These are phyloP conservation scores for Numenius arquata DNA, from an alignment of 2,113 vertebrate species.

Conservation along the genomic window DNA sequence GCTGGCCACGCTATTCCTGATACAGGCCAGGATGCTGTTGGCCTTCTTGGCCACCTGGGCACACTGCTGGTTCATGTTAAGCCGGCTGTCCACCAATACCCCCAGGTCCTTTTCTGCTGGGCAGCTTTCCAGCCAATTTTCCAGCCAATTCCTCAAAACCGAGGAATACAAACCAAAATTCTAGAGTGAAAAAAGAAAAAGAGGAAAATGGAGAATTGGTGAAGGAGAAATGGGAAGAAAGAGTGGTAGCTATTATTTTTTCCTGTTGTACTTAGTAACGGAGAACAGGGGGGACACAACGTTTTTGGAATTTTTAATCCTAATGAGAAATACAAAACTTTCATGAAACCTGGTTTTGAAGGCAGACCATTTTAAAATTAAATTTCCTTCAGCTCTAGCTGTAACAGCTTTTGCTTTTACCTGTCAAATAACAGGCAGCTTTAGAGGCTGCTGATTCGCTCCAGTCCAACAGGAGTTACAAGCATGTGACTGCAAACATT, in stretches of 20 bases:
- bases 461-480: neutral
- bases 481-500: neutral
- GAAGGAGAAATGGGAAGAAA: neutral
- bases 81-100: too few relatives aligned
- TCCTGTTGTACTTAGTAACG: neutral
- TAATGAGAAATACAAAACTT: neutral
- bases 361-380: neutral
- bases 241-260: neutral
- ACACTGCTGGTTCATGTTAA: too few relatives aligned
- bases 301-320: neutral
- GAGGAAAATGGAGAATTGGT: neutral
- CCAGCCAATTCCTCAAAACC: neutral
- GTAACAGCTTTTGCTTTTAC: neutral
- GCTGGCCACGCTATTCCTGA: too few relatives aligned
- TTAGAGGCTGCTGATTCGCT: neutral
- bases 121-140: too few relatives aligned
- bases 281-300: accelerated
- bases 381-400: neutral
- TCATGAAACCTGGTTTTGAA: neutral
- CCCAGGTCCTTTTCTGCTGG: too few relatives aligned
- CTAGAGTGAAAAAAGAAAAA: neutral
- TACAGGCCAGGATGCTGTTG: too few relatives aligned
- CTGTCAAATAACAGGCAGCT: neutral
- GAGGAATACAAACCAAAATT: neutral
- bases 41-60: too few relatives aligned